phyloP scores from a whole-genome alignment of 2,888 invertebrate genomes.

The Folsomia manolachei region DNA sequence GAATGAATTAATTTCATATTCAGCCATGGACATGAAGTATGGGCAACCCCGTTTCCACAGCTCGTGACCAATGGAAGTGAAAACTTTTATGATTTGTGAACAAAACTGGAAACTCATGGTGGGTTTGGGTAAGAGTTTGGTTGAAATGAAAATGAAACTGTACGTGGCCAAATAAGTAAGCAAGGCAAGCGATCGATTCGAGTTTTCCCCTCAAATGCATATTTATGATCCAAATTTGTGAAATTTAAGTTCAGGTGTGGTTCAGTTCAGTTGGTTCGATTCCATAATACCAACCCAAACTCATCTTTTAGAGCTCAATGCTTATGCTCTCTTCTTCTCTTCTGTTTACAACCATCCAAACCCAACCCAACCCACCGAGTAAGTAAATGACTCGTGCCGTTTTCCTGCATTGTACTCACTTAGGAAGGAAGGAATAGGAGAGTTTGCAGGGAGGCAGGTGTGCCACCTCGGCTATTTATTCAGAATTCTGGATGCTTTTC shows the following conservation, averaged over 20 bases:
- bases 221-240: background rate
- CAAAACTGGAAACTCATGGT: background rate
- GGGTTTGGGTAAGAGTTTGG: background rate
- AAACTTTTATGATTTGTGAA: background rate
- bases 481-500: background rate
- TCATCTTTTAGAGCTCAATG: too few relatives aligned
- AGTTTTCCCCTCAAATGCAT: background rate
- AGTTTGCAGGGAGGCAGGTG: background rate
- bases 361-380: background rate
- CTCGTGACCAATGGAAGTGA: background rate
- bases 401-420: background rate
- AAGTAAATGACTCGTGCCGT: background rate
- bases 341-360: background rate
- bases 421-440: background rate
- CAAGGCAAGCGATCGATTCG: background rate
- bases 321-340: background rate
- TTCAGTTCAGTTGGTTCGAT: background rate
- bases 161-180: too few relatives aligned
- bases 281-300: background rate
- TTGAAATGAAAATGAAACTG: too few relatives aligned
- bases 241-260: background rate
- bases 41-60: background rate
- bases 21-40: too few relatives aligned
- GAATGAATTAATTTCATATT: too few relatives aligned
- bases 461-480: background rate